Conservation (phyloP, 2,888 invertebrate genomes). For the Caenorhabditis plicata region DNA sequence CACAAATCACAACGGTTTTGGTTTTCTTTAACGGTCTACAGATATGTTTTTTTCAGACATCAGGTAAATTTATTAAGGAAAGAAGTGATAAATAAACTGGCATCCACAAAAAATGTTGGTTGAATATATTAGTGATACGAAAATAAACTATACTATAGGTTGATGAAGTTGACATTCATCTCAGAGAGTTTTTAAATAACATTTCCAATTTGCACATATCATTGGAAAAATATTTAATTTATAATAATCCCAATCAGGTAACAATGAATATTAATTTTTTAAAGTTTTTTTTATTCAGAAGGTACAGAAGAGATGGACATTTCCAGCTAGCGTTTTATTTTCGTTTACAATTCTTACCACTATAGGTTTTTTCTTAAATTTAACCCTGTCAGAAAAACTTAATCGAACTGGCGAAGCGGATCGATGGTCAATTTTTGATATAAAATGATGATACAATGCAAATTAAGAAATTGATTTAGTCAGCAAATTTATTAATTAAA, state of each 20-base stretch:
- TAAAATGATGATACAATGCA: too few species aligned
- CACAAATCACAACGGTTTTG: constrained; percentile 47
- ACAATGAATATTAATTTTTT: neutral
- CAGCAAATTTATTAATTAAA: too few species aligned
- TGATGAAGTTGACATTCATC: constrained; percentile 43
- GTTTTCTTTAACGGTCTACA: neutral
- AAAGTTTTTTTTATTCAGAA: constrained; percentile 15
- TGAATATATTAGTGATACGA: neutral
- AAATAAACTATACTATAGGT: constrained; percentile 18
- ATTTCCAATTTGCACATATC: constrained; percentile 52
- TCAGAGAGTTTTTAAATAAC: constrained; percentile 51
- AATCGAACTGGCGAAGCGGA: neutral
- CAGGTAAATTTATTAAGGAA: constrained; percentile 35
- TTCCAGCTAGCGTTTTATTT: constrained; percentile 57
- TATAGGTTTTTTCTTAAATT: constrained; percentile 37
- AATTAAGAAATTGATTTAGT: too few species aligned
- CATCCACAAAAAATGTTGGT: constrained; percentile 41
- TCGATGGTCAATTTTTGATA: too few species aligned
- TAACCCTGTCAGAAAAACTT: neutral
- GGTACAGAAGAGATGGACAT: constrained; percentile 59
- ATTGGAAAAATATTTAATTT: constrained; percentile 58
- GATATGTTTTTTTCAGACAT: constrained; percentile 16
- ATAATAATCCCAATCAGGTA: constrained; percentile 41
- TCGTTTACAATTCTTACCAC: constrained; percentile 63
- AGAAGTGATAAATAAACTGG: constrained; percentile 41